Conservation (phyloP, 2,888 invertebrate genomes). For the Daptonema setosum region DNA sequence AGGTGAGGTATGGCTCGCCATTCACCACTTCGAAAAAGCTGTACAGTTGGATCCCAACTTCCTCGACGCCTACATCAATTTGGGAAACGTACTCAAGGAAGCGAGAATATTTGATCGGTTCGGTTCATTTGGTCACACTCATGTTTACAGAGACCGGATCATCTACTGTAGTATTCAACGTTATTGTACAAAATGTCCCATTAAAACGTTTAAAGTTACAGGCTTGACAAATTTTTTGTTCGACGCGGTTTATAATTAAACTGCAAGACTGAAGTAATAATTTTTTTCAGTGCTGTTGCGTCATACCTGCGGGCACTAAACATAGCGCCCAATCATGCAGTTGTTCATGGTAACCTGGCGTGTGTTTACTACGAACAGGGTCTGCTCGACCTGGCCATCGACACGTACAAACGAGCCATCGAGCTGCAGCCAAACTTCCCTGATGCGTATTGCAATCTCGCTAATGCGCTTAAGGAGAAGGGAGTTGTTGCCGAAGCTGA, state of each 20-base stretch:
- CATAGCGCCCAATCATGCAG: constrained; percentile 81
- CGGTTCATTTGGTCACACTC: too few species aligned
- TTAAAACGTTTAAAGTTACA: too few species aligned
- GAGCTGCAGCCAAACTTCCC: constrained; percentile 95
- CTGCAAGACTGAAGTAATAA: too few species aligned
- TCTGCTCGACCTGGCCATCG: constrained; percentile 87
- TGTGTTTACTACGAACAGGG: constrained; percentile 97
- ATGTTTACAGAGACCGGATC: too few species aligned
- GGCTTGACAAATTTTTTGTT: too few species aligned
- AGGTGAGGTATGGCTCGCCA: constrained; percentile 96
- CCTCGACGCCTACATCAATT: constrained; percentile 93
- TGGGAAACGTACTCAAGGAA: constrained; percentile 96
- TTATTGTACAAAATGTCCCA: too few species aligned
- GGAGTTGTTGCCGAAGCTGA: constrained; percentile 22
- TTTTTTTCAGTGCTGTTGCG: constrained; percentile 65
- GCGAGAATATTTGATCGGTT: constrained; percentile 93
- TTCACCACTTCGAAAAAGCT: constrained; percentile 98
- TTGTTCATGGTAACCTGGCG: constrained; percentile 89
- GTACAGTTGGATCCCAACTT: constrained; percentile 96
- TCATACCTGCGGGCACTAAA: constrained; percentile 84
- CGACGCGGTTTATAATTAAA: too few species aligned
- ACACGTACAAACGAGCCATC: constrained; percentile 86
- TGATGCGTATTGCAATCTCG: constrained; percentile 94
- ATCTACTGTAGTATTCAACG: too few species aligned
- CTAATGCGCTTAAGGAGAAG: constrained; percentile 96